phyloP scores from a whole-genome alignment of 2,888 invertebrate species.

The Leucophenga montana region DNA sequence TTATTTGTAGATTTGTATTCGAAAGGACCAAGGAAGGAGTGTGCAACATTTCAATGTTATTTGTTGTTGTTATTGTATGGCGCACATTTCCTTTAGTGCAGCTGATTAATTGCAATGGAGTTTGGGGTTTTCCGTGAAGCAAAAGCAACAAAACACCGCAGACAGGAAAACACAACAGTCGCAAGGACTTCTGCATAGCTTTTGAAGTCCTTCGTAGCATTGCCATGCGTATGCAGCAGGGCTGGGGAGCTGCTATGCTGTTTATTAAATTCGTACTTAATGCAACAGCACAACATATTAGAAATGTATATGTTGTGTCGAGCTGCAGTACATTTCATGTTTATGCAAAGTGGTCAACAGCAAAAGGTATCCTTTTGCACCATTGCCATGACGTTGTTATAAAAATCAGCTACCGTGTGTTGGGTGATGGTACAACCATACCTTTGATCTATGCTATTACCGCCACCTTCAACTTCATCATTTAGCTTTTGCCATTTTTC shows the following conservation, averaged over 20 bases:
- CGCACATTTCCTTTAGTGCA: constrained; percentile 23
- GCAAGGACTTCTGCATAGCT: constrained; percentile 11
- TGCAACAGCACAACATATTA: constrained; percentile 36
- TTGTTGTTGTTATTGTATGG: constrained; percentile 6
- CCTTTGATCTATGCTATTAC: constrained; percentile 19
- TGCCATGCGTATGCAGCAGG: neutral
- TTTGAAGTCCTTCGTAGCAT: constrained; percentile 16
- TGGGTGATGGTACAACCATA: neutral
- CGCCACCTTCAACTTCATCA: constrained; percentile 55
- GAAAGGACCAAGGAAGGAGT: neutral
- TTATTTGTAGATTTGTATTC: constrained; percentile 14
- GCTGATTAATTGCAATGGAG: constrained; percentile 24
- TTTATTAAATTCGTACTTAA: constrained; percentile 49
- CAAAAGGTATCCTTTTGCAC: neutral
- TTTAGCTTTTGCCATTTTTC: constrained; percentile 62
- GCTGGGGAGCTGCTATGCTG: constrained; percentile 28
- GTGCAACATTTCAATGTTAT: constrained; percentile 5
- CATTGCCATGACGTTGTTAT: neutral
- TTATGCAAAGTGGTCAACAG: constrained; percentile 21
- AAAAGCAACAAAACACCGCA: constrained; percentile 2
- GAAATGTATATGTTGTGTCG: constrained; percentile 9
- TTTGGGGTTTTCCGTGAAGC: neutral
- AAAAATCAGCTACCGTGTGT: neutral
- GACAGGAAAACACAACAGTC: constrained; percentile 12
- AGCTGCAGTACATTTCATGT: constrained; percentile 5